Evolutionary conservation across 1,140 invertebrate species (phyloP), one percentile per base, ranked within the genome.

Genomic region (Papilio aristodemus): DNA sequence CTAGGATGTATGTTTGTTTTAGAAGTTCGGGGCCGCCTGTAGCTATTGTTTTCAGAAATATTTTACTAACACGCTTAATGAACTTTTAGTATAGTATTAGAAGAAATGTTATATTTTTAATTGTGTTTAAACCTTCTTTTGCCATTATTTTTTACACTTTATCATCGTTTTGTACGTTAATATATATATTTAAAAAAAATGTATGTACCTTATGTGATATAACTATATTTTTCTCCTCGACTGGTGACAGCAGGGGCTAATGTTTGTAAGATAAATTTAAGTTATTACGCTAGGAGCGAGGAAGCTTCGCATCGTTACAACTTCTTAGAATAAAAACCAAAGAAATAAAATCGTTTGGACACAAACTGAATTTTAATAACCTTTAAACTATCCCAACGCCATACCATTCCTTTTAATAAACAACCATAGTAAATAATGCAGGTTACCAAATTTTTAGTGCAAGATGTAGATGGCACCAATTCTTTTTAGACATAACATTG

Each of bases 341-440:
- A 81, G 79, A 81, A 80, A 80, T 81, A 80, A 82, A 81, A 73
- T 79, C 73, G 68, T 80, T 81, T 84, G 75, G 75, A 77, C 74
- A 79, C 74, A 67, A 68, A 77, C 74, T 66, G 38, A 59, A 64
- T 19, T 71, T 67, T 69, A 32, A 27, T 64, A 7, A 32, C 17
- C n/a, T 3, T 70, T 67, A 32, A 2, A 32, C 2, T 3, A 32
- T n/a, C n/a, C n/a, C n/a, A n/a, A n/a, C n/a, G n/a, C n/a, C n/a
- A 32, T 32, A 2, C 27, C 27, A 32, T 32, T 32, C 27, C 27
- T 6, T 32, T 32, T 32, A 3, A 32, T 32, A 32, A 32, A 32
- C 27, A 32, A 32, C 27, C 27, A 32, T 32, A 32, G 27, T 32
- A 32, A 3, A 32, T 32, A 6, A n/a, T n/a, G n/a, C n/a, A n/a